Conservation (phyloP, 23 tunicate species). For the Corella eumyota region DNA sequence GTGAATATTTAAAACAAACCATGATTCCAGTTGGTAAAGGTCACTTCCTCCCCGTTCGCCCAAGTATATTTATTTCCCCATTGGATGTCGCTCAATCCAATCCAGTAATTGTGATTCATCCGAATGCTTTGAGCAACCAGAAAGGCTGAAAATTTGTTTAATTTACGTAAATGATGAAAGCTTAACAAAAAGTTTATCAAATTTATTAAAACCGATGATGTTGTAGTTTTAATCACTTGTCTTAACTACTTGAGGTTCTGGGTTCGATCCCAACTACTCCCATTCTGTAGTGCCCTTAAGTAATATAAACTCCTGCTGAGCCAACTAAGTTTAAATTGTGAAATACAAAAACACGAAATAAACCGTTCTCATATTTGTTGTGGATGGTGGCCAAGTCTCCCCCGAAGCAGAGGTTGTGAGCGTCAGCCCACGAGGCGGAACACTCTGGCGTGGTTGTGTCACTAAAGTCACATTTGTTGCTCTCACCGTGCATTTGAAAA, state of each 20-base stretch:
- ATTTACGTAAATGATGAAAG: no score
- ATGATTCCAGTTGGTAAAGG: slow-evolving; percentile 71
- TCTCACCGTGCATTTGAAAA: slow-evolving; percentile 62
- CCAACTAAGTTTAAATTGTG: slow-evolving; percentile 8
- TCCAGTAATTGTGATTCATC: slow-evolving; percentile 56
- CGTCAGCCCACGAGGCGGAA: slow-evolving; percentile 41
- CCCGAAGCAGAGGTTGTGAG: slow-evolving; percentile 41
- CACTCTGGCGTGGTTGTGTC: slow-evolving; percentile 29
- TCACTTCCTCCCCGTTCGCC: slow-evolving; percentile 90
- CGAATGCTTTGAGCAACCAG: slow-evolving; percentile 49
- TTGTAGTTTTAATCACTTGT: no score
- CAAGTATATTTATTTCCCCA: slow-evolving; percentile 56
- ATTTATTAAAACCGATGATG: no score
- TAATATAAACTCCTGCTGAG: not conserved
- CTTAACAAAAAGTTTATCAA: no score
- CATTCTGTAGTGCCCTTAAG: not conserved
- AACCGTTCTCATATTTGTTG: slow-evolving; percentile 88
- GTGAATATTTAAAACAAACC: no score
- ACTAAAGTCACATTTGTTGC: slow-evolving; percentile 27
- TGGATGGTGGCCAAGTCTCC: slow-evolving; percentile 56
- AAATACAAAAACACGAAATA: slow-evolving; percentile 32
- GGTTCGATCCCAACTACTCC: no score
- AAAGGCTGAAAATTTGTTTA: slow-evolving; percentile 50
- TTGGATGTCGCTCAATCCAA: slow-evolving; percentile 60
- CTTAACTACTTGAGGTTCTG: no score